A percentile compares a stretch with the other conserved stretches of the same genome.
These are phyloP conservation scores for Drosophila ananassae DNA, from an alignment of 1,140 invertebrate genomes.

Conservation along the genomic window DNA sequence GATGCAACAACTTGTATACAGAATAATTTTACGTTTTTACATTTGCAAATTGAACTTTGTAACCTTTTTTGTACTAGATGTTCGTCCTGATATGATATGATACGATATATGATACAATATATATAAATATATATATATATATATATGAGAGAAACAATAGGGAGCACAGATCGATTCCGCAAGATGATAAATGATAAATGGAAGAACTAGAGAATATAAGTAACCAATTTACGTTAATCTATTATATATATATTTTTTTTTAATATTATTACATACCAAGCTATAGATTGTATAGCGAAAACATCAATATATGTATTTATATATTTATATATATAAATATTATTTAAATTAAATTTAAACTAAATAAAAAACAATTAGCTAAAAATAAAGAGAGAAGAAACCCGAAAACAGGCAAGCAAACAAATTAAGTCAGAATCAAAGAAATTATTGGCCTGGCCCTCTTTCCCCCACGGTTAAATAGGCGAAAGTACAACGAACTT, in stretches of 20 bases:
- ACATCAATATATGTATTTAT: constrained; percentile 26
- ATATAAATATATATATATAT: neutral
- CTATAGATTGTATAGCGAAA: constrained; percentile 55
- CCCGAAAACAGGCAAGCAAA: constrained; percentile 20
- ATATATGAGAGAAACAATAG: constrained; percentile 2
- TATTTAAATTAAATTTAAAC: constrained; percentile 60
- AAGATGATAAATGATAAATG: neutral
- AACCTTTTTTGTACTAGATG: constrained; percentile 28
- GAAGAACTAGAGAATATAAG: constrained; percentile 32
- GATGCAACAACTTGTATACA: constrained; percentile 67
- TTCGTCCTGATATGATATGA: constrained; percentile 27
- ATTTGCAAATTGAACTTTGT: constrained; percentile 34
- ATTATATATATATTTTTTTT: constrained; percentile 41
- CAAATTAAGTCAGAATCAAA: constrained; percentile 33
- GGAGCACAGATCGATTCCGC: constrained; percentile 14
- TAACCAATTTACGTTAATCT: constrained; percentile 61
- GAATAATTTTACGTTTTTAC: constrained; percentile 53
- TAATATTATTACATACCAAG: constrained; percentile 60
- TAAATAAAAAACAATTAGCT: constrained; percentile 56
- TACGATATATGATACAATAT: constrained; percentile 2
- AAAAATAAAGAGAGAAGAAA: constrained; percentile 47
- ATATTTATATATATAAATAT: constrained; percentile 28
- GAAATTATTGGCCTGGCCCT: constrained; percentile 20
- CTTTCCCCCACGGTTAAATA: neutral
- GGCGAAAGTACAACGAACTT: constrained; percentile 62